Conservation (phyloP, 2,797 vertebrate genomes). For the Megaceryle alcyon region DNA sequence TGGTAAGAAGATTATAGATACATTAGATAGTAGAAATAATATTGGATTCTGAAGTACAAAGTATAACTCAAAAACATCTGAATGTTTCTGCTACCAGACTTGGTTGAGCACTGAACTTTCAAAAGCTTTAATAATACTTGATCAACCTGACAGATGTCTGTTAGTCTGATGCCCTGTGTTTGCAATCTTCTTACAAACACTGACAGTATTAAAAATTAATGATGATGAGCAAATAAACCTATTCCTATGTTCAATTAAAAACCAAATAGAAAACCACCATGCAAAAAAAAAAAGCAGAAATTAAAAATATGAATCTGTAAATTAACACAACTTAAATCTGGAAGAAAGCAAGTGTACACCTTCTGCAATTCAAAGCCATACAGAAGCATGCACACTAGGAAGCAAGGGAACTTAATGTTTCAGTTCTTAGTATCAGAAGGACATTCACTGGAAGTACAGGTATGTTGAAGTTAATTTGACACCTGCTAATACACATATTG, state of each 20-base stretch:
- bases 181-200: not conserved
- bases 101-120: not conserved
- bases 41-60: not conserved
- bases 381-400: not conserved
- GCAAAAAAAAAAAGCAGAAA: not conserved
- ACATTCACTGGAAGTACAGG: slow-evolving; percentile 46
- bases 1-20: not conserved
- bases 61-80: not conserved
- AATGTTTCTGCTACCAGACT: not conserved
- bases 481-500: slow-evolving; percentile 33
- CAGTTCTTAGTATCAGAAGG: slow-evolving; percentile 2
- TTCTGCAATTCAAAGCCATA: not conserved
- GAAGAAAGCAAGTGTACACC: not conserved
- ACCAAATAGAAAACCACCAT: not conserved
- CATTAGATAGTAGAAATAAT: not conserved
- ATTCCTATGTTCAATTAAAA: not conserved
- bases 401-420: not conserved
- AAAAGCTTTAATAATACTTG: slow-evolving; percentile 40
- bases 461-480: slow-evolving; percentile 37
- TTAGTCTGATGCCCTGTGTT: not conserved
- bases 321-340: not conserved
- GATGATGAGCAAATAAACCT: not conserved
- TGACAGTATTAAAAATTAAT: not conserved
- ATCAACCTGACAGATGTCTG: slow-evolving; percentile 28
- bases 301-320: not conserved